Evolutionary conservation across 30 jellyfish, hydroid and myxozoan genomes (phyloP), one percentile per base, ranked within the genome.

Genomic region (Cassiopea andromeda): DNA sequence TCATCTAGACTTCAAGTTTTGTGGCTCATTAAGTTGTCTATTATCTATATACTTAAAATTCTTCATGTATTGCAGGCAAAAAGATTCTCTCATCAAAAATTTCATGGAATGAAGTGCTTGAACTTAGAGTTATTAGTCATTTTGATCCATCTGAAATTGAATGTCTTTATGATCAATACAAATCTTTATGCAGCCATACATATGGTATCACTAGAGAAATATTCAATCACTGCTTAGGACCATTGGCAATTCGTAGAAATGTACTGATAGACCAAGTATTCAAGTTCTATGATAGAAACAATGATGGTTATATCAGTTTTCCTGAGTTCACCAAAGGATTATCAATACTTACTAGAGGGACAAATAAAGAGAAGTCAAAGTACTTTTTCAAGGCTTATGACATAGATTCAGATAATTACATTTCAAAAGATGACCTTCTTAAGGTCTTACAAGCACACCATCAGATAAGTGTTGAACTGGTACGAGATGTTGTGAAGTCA

Each of bases 401-500:
- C 84, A 80, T 96, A 16, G 99, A 96, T 76, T 75, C 82, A 3
- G 99, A 96, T 68, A 96, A 96, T 10, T 96, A 46, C 60, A 89
- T 96, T 14, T 91, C 98, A 8, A 92, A 85, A 54, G 92, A 85
- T 58, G 99, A 96, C 79, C 64, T 96, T 44, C 93, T 77, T 2
- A 89, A 83, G 57, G 93, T 96, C 77, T 74, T 96, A 67, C 92
- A 85, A 81, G 99, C 99, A 1, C 96, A 96, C 57, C 98, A 96
- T 64, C 98, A 96, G 66, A 83, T 96, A 1, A 85, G 91, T 57
- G 97, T 92, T 58, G 99, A 96, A 75, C 92, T 96, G 6, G 98
- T 96, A n/a, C 91, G 98, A 19, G 99, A 96, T 75, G 97, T 96
- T 68, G 98, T 96, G 27, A 97, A 93, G 66, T 96, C 99, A 2